phyloP scores from a whole-genome alignment of 1,140 invertebrate species.

The Cephus cinctus region DNA sequence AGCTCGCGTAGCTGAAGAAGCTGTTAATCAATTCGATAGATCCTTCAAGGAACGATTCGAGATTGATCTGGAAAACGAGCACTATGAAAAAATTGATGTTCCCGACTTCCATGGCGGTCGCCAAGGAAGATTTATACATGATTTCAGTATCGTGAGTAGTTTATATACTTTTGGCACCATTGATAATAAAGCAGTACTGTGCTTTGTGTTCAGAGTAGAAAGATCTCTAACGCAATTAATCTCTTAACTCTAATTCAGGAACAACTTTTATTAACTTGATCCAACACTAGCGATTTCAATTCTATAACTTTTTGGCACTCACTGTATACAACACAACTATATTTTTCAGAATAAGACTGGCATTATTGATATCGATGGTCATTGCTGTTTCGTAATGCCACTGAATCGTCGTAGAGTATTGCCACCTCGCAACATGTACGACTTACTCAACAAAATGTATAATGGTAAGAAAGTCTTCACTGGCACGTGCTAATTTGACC shows the following conservation, averaged over 20 bases:
- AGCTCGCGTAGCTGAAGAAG: conserved; percentile 36
- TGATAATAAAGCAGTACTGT: too few relatives aligned
- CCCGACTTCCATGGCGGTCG: conserved; percentile 77
- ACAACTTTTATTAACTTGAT: too few relatives aligned
- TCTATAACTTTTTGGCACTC: too few relatives aligned
- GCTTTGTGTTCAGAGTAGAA: too few relatives aligned
- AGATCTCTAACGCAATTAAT: too few relatives aligned
- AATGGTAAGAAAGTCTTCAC: conserved; percentile 54
- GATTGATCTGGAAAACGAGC: conserved; percentile 66
- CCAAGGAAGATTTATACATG: conserved; percentile 82
- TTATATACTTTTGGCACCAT: too few relatives aligned
- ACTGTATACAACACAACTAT: too few relatives aligned
- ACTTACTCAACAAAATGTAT: conserved; percentile 79
- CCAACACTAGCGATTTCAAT: too few relatives aligned
- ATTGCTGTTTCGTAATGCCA: conserved; percentile 86
- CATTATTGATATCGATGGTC: conserved; percentile 77
- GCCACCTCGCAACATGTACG: conserved; percentile 73
- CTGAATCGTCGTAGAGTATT: conserved; percentile 75
- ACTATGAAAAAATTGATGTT: conserved; percentile 76
- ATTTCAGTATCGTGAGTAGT: conserved; percentile 72
- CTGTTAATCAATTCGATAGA: conserved; percentile 32
- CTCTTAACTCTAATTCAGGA: too few relatives aligned
- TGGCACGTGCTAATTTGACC: not conserved
- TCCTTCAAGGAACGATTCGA: conserved; percentile 77
- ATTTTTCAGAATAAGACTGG: conserved; percentile 71